These are phyloP conservation scores for Lordiphosa stackelbergi DNA, from an alignment of 1,140 invertebrate genomes.

Conservation along the genomic window DNA sequence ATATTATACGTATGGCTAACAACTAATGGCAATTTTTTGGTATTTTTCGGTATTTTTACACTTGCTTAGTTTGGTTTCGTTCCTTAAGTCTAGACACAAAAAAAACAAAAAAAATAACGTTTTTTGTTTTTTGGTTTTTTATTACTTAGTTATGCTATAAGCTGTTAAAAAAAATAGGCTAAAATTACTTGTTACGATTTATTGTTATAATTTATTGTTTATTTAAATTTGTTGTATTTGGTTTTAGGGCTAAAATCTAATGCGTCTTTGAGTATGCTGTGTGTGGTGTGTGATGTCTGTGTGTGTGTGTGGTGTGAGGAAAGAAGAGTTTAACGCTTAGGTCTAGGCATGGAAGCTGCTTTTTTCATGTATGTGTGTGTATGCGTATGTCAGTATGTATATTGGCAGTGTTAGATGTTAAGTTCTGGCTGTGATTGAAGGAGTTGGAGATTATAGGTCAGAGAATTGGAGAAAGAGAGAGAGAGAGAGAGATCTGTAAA, in stretches of 20 bases:
- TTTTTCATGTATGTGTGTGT: conserved; percentile 14
- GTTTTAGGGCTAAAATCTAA: conserved; percentile 43
- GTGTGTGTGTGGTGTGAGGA: neutral
- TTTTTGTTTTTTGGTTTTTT: conserved; percentile 1
- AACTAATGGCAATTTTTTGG: conserved; percentile 71
- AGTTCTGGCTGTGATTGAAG: conserved; percentile 57
- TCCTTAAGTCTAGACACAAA: conserved; percentile 2
- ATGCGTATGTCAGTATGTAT: conserved; percentile 33
- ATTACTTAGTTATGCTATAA: conserved; percentile 59
- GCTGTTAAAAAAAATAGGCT: conserved; percentile 66
- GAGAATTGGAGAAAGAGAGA: neutral
- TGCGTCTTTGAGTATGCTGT: conserved; percentile 64
- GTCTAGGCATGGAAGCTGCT: neutral
- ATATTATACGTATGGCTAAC: conserved; percentile 55
- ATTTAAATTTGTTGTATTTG: conserved; percentile 5
- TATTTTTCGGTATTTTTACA: conserved; percentile 42
- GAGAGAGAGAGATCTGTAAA: conserved; percentile 15
- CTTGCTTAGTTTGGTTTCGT: conserved; percentile 38
- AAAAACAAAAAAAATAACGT: conserved; percentile 16
- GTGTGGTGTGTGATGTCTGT: neutral
- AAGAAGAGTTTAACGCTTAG: neutral
- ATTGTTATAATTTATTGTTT: conserved; percentile 70
- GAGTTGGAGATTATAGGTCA: conserved; percentile 33
- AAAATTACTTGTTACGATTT: conserved; percentile 64
- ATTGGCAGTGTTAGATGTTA: conserved; percentile 50